phyloP scores from a whole-genome alignment of 2,113 vertebrate genomes.

The Ceratotherium simum region DNA sequence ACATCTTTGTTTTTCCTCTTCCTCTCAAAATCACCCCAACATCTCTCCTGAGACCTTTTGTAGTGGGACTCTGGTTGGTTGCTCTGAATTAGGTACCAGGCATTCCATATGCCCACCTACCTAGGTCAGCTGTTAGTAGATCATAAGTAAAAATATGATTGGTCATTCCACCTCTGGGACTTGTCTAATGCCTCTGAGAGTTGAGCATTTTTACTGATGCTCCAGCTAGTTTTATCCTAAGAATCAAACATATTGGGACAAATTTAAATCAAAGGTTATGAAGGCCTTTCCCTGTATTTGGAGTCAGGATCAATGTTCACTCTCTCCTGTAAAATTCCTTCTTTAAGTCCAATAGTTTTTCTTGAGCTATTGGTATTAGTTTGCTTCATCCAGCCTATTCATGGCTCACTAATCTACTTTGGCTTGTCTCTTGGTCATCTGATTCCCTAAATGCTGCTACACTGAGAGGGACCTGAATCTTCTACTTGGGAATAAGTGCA shows the following conservation, averaged over 20 bases:
- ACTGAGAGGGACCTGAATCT: neutral
- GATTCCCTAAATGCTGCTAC: neutral
- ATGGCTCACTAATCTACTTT: neutral
- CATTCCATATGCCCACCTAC: neutral
- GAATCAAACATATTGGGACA: neutral
- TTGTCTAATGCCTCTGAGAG: neutral
- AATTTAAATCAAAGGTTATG: neutral
- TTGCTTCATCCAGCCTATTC: slow-evolving; percentile 11
- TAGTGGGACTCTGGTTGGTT: neutral
- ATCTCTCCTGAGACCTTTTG: slow-evolving; percentile 14
- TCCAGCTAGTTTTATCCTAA: neutral
- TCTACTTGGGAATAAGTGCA: neutral
- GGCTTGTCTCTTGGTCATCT: neutral
- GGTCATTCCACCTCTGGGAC: neutral
- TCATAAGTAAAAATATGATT: neutral
- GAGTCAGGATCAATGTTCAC: neutral
- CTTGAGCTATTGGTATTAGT: neutral
- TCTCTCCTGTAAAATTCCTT: neutral
- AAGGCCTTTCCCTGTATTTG: neutral
- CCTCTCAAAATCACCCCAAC: neutral
- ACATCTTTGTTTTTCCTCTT: neutral
- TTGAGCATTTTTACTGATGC: neutral
- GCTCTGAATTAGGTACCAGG: neutral
- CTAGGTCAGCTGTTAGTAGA: neutral
- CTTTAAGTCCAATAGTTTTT: neutral